phyloP scores from a whole-genome alignment of 53 echinoderm and acorn worm species.

The Holothuria scabra region DNA sequence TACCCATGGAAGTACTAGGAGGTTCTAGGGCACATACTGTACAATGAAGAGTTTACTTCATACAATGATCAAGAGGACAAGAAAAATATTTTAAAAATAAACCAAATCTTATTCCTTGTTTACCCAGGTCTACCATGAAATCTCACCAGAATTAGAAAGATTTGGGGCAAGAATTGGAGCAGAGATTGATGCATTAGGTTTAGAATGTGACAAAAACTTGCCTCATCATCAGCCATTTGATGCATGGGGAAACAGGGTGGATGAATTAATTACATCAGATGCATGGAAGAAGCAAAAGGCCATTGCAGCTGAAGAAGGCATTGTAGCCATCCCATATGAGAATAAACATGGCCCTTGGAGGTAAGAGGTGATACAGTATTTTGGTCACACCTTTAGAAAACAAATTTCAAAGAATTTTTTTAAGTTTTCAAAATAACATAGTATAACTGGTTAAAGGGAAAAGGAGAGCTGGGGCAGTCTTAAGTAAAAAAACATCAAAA shows the following conservation, averaged over 20 bases:
- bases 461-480: no score
- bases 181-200: constrained; percentile 75
- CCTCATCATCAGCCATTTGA: constrained; percentile 79
- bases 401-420: no score
- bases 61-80: no score
- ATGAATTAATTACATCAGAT: constrained; percentile 75
- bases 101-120: not conserved
- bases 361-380: constrained; percentile 30
- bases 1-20: no score
- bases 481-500: no score
- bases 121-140: constrained; percentile 65
- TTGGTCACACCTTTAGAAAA: no score
- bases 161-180: constrained; percentile 73
- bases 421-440: no score
- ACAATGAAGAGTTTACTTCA: no score
- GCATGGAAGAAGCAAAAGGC: constrained; percentile 92
- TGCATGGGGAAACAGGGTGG: constrained; percentile 93
- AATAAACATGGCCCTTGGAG: constrained; percentile 83
- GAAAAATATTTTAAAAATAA: no score
- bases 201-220: constrained; percentile 80
- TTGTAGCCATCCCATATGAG: constrained; percentile 92
- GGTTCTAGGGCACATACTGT: no score
- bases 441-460: no score
- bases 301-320: constrained; percentile 90
- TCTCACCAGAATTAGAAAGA: constrained; percentile 73